Evolutionary conservation across 2,113 vertebrate genomes (phyloP), one percentile per base, ranked within the genome.

Genomic region (Gymnobelideus leadbeateri): DNA sequence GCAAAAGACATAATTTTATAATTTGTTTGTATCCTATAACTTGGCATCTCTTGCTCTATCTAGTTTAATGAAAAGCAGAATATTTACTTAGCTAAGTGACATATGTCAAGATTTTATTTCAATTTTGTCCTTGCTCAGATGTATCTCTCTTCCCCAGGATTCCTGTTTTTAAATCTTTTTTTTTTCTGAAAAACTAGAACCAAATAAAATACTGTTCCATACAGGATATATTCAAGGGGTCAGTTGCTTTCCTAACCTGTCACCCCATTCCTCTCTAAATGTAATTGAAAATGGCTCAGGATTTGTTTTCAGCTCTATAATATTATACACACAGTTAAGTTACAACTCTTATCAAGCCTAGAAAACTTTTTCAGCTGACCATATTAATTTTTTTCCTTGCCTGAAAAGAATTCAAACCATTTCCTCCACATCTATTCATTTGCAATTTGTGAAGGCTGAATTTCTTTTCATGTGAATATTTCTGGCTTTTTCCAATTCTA

Each of bases 401-500:
- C 91, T 97, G 51, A 90, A 94, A 97, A 97, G 47, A 92, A 97
- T 92, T 97, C 94, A 94, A 92, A 92, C 54, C 92, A 89, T 95
- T 95, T 95, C 94, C 57, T 94, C 92, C 93, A 14, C 91, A 93
- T 95, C 84, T 90, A 96, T 77, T 97, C 89, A 98, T 98, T 97
- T 98, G 95, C 97, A 98, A 84, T 98, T 97, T 98, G 96, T 51
- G 93, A 98, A 98, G 97, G 97, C 93, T 96, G 96, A 96, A 84
- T 96, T 97, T 97, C 97, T 96, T 97, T 98, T 98, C 89, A 97
- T 98, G 96, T 96, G 93, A 95, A 96, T 53, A 97, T 93, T 91
- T 97, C 91, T 96, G 92, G 97, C 90, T 97, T 97, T 53, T 94
- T 97, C 93, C 92, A 96, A 97, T 97, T 97, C 92, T 96, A 94